Base-by-base conservation (phyloP, 1,140 invertebrate species). In the Atta colombica region DNA sequence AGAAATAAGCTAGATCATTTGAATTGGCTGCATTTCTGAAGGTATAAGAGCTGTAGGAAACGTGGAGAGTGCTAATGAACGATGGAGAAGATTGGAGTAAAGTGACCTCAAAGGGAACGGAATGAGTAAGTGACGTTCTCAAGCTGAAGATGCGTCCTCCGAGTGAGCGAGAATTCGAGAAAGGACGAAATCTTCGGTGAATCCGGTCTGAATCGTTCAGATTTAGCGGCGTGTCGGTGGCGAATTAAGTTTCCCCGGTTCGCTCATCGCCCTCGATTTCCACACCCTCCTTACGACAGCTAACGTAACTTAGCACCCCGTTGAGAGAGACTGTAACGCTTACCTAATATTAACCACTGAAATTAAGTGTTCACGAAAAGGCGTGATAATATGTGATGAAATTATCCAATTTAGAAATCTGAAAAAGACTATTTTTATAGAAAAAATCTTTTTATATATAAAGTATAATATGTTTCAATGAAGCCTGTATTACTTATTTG, bases 201-300 rank as follows among this genome's bases (percentile, higher is more conserved):
- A 78, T 21, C 58, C 31, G 87, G 21, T n/a, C 68, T 45, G 53
- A 89, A 60, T 88, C 87, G 51, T 78, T 89, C 74, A 78, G 87
- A 88, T 89, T 89, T 88, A 85, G 88, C 72, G 65, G 66, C 28
- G 55, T 88, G 77, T 88, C 68, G 71, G 49, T 28, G 51, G n/a
- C 21, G 60, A 88, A 88, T 86, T 88, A 86, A 89, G 14, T 77
- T 66, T 66, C 25, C 72, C 25, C 51, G 65, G 51, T 68, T 78
- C 60, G 66, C 60, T 81, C 55, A 49, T 87, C 66, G 31, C 25
- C 39, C 3, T 12, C 51, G 77, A 88, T 88, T 84, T 87, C 58
- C 25, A 14, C 53, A 25, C 53, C 35, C 51, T 60, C 28, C 28
- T 53, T 86, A 65, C 35, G 81, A 87, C 84, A 86, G n/a, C 51